A percentile compares a stretch with the other conserved stretches of the same genome.
Conservation (phyloP, 1,140 invertebrate species). For the Pissodes strobi region DNA sequence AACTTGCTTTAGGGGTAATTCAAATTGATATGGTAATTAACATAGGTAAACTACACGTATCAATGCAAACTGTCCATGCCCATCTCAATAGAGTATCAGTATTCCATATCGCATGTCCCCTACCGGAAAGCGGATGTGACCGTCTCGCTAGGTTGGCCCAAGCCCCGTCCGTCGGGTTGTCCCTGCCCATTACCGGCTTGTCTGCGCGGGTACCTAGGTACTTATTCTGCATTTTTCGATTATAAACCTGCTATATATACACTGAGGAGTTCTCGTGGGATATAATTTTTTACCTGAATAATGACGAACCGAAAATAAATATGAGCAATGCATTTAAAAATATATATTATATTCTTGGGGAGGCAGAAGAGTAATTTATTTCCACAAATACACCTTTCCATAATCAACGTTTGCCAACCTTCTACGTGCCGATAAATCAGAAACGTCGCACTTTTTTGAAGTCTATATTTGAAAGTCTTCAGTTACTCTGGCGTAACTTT, state of each 20-base stretch:
- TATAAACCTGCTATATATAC: neutral
- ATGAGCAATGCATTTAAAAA: no score
- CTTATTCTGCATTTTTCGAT: neutral
- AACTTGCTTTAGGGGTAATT: no score
- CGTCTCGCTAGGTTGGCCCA: constrained; percentile 40
- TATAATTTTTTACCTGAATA: neutral
- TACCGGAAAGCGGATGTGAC: constrained; percentile 49
- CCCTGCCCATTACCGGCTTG: neutral
- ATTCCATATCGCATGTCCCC: constrained; percentile 21
- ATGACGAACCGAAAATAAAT: no score
- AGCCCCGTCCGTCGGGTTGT: constrained; percentile 12
- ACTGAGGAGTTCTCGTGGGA: neutral
- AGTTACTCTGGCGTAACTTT: no score
- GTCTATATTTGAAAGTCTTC: no score
- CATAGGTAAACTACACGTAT: neutral
- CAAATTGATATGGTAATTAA: no score
- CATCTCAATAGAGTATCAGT: constrained; percentile 21
- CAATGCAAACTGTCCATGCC: constrained; percentile 12
- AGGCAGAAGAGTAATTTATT: no score
- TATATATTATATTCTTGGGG: no score
- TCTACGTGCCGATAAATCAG: no score
- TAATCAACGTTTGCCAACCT: no score
- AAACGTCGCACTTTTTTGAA: no score
- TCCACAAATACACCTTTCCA: no score
- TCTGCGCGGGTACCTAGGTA: neutral